Conservation (phyloP, 2,888 invertebrate species). For the Odontomyia ornata region DNA sequence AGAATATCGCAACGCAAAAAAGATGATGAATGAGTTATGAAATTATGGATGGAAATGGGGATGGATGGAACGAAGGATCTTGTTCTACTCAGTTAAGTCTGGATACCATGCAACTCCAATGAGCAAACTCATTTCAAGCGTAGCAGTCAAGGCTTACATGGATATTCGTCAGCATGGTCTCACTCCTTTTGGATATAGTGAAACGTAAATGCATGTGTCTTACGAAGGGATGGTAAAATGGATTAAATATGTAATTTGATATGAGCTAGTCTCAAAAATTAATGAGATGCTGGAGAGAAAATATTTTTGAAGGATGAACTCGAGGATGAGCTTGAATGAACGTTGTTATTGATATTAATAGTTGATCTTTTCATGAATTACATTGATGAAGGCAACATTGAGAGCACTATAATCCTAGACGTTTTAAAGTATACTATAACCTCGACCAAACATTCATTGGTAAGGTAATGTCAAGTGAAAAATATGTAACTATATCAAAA, state of each 20-base stretch:
- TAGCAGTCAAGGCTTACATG: background rate
- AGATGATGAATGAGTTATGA: slow-evolving; percentile 41
- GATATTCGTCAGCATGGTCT: background rate
- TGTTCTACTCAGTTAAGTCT: slow-evolving; percentile 31
- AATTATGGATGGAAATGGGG: background rate
- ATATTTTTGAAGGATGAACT: background rate
- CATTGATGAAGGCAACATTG: too few relatives aligned
- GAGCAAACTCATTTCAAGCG: slow-evolving; percentile 28
- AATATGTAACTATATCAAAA: too few relatives aligned
- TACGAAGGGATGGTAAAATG: slow-evolving; percentile 42
- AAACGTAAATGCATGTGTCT: slow-evolving; percentile 44
- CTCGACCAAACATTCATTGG: too few relatives aligned
- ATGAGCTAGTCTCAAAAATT: slow-evolving; percentile 46
- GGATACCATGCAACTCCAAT: background rate
- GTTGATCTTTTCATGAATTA: too few relatives aligned
- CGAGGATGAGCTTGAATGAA: background rate
- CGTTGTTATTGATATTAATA: too few relatives aligned
- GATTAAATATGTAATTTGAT: slow-evolving; percentile 50
- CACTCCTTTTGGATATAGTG: background rate
- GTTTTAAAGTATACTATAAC: too few relatives aligned
- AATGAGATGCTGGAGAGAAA: slow-evolving; percentile 41
- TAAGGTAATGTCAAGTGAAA: too few relatives aligned
- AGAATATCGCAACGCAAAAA: slow-evolving; percentile 27
- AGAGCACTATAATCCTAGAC: too few relatives aligned
- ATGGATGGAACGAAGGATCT: slow-evolving; percentile 26